Conservation (phyloP, 1,140 invertebrate genomes). For the Drosophila melanogaster region DNA sequence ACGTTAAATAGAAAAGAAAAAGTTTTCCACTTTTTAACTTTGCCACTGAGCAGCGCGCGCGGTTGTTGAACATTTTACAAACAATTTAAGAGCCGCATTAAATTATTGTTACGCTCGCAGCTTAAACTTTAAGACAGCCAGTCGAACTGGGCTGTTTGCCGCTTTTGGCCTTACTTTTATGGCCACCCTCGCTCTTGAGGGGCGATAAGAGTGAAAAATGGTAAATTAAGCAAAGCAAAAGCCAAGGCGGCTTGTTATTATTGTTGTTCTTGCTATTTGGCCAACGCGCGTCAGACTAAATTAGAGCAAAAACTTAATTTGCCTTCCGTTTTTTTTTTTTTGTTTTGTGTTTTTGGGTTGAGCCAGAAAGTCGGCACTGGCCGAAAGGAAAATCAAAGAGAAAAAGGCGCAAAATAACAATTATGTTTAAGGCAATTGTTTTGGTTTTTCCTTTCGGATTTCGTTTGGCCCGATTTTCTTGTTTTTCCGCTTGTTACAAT, state of each 20-base stretch:
- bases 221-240: slow-evolving; percentile 81
- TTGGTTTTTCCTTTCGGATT: slow-evolving; percentile 66
- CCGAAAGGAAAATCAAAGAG: slow-evolving; percentile 66
- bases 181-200: slow-evolving; percentile 47
- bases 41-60: slow-evolving; percentile 44
- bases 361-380: slow-evolving; percentile 62
- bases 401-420: slow-evolving; percentile 78
- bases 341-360: slow-evolving; percentile 34
- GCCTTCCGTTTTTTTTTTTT: slow-evolving; percentile 40
- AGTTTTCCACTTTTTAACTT: slow-evolving; percentile 82
- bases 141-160: slow-evolving; percentile 42
- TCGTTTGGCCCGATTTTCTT: slow-evolving; percentile 13
- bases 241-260: slow-evolving; percentile 58
- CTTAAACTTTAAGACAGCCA: slow-evolving; percentile 75
- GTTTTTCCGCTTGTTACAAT: slow-evolving; percentile 50
- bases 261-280: slow-evolving; percentile 47
- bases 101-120: slow-evolving; percentile 82
- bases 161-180: slow-evolving; percentile 71
- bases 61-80: slow-evolving; percentile 82
- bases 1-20: slow-evolving; percentile 82
- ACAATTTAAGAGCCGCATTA: slow-evolving; percentile 82
- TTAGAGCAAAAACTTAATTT: slow-evolving; percentile 83
- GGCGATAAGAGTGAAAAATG: slow-evolving; percentile 83
- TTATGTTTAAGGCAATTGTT: slow-evolving; percentile 83
- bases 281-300: slow-evolving; percentile 75